Percentiles rank a stretch among this genome's conserved stretches.
These are phyloP conservation scores for Oostethus manadensis DNA, from an alignment of 2,113 vertebrate species.

Conservation along the genomic window DNA sequence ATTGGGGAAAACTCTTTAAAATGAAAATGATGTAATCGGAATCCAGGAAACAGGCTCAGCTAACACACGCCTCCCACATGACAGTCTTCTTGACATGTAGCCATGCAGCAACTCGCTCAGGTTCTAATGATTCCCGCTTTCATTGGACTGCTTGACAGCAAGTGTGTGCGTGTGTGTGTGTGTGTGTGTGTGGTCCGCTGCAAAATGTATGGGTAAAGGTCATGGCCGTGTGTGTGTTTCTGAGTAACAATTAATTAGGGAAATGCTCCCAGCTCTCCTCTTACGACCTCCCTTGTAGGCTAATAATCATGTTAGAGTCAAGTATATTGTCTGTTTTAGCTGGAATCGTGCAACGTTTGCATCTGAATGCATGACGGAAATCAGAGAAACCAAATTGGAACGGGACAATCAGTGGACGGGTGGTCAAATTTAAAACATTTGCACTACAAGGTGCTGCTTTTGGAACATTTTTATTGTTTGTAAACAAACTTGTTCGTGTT, in stretches of 20 bases:
- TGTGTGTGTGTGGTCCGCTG: conserved; percentile 53
- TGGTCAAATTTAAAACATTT: too few species aligned
- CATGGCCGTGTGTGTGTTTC: conserved; percentile 41
- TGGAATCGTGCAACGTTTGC: conserved; percentile 37
- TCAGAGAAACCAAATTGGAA: conserved; percentile 24
- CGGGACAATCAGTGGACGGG: too few species aligned
- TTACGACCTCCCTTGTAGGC: conserved; percentile 75
- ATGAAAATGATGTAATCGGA: conserved; percentile 72
- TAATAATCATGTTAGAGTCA: conserved; percentile 76
- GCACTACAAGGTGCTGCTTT: neutral
- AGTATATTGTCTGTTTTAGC: conserved; percentile 66
- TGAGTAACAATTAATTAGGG: conserved; percentile 66
- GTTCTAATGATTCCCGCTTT: conserved; percentile 63
- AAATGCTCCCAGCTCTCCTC: conserved; percentile 48
- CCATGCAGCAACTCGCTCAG: conserved; percentile 56
- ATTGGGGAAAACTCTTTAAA: conserved; percentile 72
- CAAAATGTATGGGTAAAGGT: conserved; percentile 66
- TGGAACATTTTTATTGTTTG: neutral
- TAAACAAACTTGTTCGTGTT: too few species aligned
- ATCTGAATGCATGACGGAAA: conserved; percentile 30
- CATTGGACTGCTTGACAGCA: conserved; percentile 30
- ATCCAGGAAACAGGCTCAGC: conserved; percentile 56
- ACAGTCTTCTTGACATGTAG: conserved; percentile 53
- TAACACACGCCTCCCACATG: conserved; percentile 39
- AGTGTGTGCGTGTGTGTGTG: conserved; percentile 18